A percentile compares a stretch with the other conserved stretches of the same genome.
These are phyloP conservation scores for Huso huso DNA, from an alignment of 2,797 vertebrate genomes.

Conservation along the genomic window DNA sequence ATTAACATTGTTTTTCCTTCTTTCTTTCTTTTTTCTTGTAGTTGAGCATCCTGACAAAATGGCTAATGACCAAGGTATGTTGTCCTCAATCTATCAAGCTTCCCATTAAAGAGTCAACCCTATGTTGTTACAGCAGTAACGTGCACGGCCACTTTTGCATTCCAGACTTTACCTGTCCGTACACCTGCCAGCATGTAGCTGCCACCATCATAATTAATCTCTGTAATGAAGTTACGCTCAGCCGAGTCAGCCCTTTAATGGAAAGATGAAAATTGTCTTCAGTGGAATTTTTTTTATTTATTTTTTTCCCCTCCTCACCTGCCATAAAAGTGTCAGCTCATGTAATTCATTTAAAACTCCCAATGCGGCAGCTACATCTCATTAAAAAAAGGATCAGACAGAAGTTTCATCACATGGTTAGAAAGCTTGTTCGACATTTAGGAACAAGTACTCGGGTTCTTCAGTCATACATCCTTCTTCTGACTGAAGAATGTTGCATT, in stretches of 20 bases:
- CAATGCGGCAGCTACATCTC: no score
- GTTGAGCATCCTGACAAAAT: conserved; percentile 86
- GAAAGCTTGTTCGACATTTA: no score
- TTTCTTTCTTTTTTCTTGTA: conserved; percentile 34
- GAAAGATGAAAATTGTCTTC: conserved; percentile 54
- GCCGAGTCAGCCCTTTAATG: conserved; percentile 43
- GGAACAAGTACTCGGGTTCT: no score
- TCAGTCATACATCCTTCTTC: no score
- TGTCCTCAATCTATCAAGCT: conserved; percentile 24
- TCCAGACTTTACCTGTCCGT: conserved; percentile 38
- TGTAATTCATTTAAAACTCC: no score
- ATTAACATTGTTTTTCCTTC: conserved; percentile 36
- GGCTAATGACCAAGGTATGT: conserved; percentile 83
- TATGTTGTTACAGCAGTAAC: conserved; percentile 10
- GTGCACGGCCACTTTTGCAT: conserved; percentile 18
- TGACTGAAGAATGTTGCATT: no score
- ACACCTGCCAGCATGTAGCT: conserved; percentile 36
- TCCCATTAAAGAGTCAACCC: conserved; percentile 15
- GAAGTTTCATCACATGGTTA: no score
- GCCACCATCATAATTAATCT: conserved; percentile 45
- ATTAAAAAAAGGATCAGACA: no score
- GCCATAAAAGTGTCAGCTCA: no score
- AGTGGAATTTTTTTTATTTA: conserved; percentile 29
- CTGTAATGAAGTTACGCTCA: conserved; percentile 55
- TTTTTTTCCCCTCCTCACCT: no score